Evolutionary conservation across 2,113 vertebrate species (phyloP), one percentile per base, ranked within the genome.

Genomic region (Tyto alba): DNA sequence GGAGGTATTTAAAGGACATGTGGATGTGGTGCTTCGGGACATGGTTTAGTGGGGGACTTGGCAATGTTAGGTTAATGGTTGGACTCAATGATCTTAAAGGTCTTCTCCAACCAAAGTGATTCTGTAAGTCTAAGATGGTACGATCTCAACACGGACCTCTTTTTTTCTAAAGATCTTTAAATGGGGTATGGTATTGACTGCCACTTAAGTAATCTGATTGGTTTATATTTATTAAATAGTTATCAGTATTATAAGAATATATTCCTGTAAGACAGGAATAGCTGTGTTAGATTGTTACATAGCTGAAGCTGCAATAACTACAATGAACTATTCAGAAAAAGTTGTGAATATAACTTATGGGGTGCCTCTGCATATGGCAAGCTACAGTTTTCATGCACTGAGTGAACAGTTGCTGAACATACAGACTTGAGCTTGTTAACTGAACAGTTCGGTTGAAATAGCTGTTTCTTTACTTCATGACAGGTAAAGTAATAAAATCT

Each of bases 401-500:
- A 57, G 48, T 1, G 3, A 82, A 57, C 48, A 59, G 32, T 66
- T 85, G 41, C 47, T 55, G 73, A 82, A 67, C 45, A 41, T 38
- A 64, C 9, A 78, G 36, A 64, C 41, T 78, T 6, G 1, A 71
- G 25, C 47, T 90, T 88, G 34, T 63, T 74, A 78, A 53, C 41
- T 29, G 38, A 78, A 52, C 7, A 29, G 36, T 73, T 83, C 48
- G 38, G 32, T 93, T 86, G 80, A 80, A 95, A 57, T 52, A 89
- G 22, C 62, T 90, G 60, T 92, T 81, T 90, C 59, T 95, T 82
- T 84, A 38, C 47, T 59, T 93, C 68, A 83, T 66, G 50, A 62
- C 55, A 71, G 71, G 55, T 85, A 86, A 85, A 48, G 56, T 84
- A 92, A 78, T 86, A 89, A 94, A 94, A 74, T 48, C 69, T 59